Evolutionary conservation across 2,113 vertebrate species (phyloP).

Genomic region (Tragulus kanchil): DNA sequence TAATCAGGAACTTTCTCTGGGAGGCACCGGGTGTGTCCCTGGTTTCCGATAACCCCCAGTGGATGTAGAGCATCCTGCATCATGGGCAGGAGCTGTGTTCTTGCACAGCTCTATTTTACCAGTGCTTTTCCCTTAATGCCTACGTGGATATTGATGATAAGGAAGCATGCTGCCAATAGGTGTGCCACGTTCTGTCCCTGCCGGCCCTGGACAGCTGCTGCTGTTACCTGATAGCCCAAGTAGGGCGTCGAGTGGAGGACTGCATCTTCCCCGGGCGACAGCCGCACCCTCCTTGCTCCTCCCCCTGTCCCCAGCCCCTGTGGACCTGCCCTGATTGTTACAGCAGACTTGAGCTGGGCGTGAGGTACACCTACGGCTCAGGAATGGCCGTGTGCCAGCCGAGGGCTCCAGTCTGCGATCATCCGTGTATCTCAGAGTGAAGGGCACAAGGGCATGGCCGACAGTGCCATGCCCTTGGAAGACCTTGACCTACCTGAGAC

Average conservation of each 20-base stretch:
- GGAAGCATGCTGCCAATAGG: neutral
- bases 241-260: neutral
- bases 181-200: neutral
- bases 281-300: neutral
- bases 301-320: neutral
- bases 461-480: neutral
- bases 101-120: neutral
- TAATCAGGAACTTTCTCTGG: neutral
- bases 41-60: too few species aligned
- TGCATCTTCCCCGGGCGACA: neutral
- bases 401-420: neutral
- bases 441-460: neutral
- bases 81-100: rapidly evolving
- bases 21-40: neutral
- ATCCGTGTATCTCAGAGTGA: neutral
- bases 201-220: slow-evolving; percentile 11
- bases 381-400: neutral
- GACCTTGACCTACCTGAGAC: neutral
- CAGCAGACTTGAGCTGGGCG: rapidly evolving
- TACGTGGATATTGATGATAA: neutral
- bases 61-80: rapidly evolving
- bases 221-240: neutral
- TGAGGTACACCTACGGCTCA: neutral
- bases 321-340: neutral
- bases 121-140: neutral